Conservation (phyloP, 2,113 vertebrate species). For the Hirundichthys speculiger region DNA sequence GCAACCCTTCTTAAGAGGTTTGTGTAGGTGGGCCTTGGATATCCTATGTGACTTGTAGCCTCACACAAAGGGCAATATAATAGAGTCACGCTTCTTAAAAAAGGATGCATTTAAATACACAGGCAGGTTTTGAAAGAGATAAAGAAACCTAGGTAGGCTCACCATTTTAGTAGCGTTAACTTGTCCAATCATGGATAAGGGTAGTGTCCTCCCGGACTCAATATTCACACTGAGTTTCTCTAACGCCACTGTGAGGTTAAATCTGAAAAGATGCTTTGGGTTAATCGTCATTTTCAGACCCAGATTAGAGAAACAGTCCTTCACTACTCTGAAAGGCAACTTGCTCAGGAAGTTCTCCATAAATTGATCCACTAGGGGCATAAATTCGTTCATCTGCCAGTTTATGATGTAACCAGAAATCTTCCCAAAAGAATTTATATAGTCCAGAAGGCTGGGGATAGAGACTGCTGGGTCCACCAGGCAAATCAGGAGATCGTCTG, state of each 20-base stretch:
- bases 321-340: too few relatives aligned
- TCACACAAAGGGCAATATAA: too few relatives aligned
- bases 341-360: not conserved
- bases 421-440: not conserved
- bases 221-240: too few relatives aligned
- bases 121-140: not conserved
- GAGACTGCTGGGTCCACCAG: not conserved
- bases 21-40: too few relatives aligned
- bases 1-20: too few relatives aligned
- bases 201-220: not conserved
- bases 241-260: not conserved
- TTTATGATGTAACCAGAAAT: not conserved
- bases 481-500: not conserved
- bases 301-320: not conserved
- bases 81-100: too few relatives aligned
- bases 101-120: not conserved
- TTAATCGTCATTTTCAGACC: not conserved
- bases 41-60: too few relatives aligned
- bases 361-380: not conserved
- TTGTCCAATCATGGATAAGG: not conserved
- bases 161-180: not conserved
- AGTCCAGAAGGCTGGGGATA: not conserved
- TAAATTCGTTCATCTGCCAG: not conserved
- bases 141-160: too few relatives aligned
- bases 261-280: not conserved